Evolutionary conservation across 2,888 invertebrate species (phyloP).

Genomic region (Andrena fulva): DNA sequence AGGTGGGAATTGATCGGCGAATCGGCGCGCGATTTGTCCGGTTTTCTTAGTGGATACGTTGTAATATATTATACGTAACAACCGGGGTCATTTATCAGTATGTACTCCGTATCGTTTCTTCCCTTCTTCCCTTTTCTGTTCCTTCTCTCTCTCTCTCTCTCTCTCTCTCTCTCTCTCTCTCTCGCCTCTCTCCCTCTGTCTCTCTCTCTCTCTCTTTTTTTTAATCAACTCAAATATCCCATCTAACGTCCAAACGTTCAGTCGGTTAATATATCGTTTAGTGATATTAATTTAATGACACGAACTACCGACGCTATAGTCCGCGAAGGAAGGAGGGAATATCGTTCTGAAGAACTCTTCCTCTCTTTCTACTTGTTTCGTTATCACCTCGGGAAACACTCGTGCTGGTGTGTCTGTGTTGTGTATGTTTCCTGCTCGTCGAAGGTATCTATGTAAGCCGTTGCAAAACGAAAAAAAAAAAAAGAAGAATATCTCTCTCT

Average conservation of each 20-base stretch:
- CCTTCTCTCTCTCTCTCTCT: not conserved
- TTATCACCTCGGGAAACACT: conserved; percentile 20
- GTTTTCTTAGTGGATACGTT: conserved; percentile 46
- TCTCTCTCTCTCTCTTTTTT: conserved; percentile 1
- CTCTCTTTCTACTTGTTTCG: conserved; percentile 5
- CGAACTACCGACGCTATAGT: conserved; percentile 33
- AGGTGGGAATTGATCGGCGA: conserved; percentile 38
- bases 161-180: not conserved
- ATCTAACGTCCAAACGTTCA: conserved; percentile 45
- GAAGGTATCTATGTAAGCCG: conserved; percentile 24
- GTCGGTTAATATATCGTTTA: conserved; percentile 44
- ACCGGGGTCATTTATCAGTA: conserved; percentile 41
- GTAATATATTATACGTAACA: conserved; percentile 56
- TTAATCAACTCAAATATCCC: conserved; percentile 35
- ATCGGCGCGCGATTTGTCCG: conserved; percentile 41
- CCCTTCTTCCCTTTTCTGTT: not conserved
- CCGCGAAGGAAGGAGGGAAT: conserved; percentile 4
- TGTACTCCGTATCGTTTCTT: conserved; percentile 37
- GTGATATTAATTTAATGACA: conserved; percentile 61
- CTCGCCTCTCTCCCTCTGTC: not conserved
- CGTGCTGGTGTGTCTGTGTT: conserved; percentile 3
- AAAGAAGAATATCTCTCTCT: conserved; percentile 43
- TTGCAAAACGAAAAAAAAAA: conserved; percentile 13
- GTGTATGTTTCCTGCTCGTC: conserved; percentile 24
- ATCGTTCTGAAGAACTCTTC: conserved; percentile 3